phyloP scores from a whole-genome alignment of 2,888 invertebrate genomes.

The Troilus luridus region DNA sequence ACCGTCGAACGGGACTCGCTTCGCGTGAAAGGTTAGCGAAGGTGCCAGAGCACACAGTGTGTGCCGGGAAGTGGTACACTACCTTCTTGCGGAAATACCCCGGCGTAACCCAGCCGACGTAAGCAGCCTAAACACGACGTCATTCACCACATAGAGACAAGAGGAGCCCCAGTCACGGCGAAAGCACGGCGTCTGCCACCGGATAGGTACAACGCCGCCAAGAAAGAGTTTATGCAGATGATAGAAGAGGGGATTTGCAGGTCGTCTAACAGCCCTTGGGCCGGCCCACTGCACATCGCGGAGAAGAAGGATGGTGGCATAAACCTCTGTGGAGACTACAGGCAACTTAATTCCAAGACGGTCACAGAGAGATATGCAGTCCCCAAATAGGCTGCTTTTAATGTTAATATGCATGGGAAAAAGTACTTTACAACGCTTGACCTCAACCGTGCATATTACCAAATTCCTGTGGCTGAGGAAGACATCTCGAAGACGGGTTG shows the following conservation, averaged over 20 bases:
- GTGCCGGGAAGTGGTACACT: too few species aligned
- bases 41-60: too few species aligned
- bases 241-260: constrained; percentile 65
- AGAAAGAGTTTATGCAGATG: constrained; percentile 66
- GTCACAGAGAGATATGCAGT: neutral
- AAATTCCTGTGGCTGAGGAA: constrained; percentile 65
- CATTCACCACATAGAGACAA: constrained; percentile 32
- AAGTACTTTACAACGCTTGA: neutral
- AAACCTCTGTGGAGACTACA: constrained; percentile 66
- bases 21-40: too few species aligned
- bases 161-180: constrained; percentile 64
- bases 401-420: too few species aligned
- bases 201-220: constrained; percentile 65
- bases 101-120: too few species aligned
- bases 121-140: neutral
- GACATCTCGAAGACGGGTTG: constrained; percentile 66
- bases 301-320: constrained; percentile 66
- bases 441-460: constrained; percentile 58
- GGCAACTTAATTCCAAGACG: constrained; percentile 65
- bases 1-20: too few species aligned
- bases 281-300: constrained; percentile 64
- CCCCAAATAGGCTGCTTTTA: neutral
- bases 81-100: too few species aligned
- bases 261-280: constrained; percentile 65
- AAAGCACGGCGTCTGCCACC: constrained; percentile 65